Conservation (phyloP, 2,113 vertebrate genomes). For the Nothoprocta pentlandii region DNA sequence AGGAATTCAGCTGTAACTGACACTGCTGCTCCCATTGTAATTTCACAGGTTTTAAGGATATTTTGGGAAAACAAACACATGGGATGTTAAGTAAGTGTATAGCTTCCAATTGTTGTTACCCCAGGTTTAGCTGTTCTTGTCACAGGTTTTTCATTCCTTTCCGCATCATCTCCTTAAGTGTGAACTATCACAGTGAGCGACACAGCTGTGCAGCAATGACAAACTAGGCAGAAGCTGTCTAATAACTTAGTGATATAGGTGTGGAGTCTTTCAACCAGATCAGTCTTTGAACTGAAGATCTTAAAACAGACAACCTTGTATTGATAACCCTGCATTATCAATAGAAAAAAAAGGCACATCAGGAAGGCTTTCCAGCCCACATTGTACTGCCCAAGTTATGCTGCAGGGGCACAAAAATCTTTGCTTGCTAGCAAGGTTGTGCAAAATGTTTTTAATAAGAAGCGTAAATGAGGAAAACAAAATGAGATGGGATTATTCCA, state of each 20-base stretch:
- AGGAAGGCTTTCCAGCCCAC: not conserved
- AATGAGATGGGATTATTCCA: not conserved
- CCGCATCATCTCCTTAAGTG: not conserved
- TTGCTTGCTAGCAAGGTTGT: not conserved
- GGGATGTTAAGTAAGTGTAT: not conserved
- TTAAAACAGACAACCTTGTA: not conserved
- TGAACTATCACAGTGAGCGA: not conserved
- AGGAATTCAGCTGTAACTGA: not conserved
- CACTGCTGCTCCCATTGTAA: not conserved
- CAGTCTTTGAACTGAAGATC: not conserved
- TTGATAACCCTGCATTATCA: fast-evolving
- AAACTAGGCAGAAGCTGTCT: not conserved
- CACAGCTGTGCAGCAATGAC: not conserved
- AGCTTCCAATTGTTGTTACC: not conserved
- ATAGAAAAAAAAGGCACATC: not conserved
- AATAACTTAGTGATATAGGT: not conserved
- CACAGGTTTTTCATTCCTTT: not conserved
- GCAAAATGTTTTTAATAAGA: not conserved
- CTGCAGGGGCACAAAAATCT: not conserved
- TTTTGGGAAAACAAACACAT: not conserved
- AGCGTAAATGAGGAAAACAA: not conserved
- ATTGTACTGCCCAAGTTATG: not conserved
- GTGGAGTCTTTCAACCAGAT: not conserved
- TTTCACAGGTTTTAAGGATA: not conserved
- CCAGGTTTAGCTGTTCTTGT: not conserved